Evolutionary conservation across 2,888 invertebrate genomes (phyloP).

Genomic region (Psylliodes chrysocephalus): DNA sequence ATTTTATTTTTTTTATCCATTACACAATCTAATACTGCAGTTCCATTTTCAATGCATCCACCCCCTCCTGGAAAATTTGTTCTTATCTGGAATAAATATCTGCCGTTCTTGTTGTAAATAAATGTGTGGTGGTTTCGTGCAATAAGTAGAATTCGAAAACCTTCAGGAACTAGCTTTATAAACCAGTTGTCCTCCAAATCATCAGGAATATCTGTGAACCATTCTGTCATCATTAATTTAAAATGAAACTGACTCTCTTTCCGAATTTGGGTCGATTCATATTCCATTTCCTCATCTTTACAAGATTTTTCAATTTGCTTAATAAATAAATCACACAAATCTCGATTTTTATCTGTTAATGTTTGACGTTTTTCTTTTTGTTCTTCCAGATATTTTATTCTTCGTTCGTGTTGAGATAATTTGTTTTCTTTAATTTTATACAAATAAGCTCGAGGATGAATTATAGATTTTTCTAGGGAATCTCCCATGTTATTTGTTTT

Average conservation of each 20-base stretch:
- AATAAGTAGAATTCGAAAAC: conserved; percentile 83
- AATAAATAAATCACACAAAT: conserved; percentile 65
- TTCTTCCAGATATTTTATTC: conserved; percentile 66
- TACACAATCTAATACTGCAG: conserved; percentile 86
- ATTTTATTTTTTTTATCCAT: conserved; percentile 70
- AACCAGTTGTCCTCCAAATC: conserved; percentile 79
- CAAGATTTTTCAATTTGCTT: conserved; percentile 36
- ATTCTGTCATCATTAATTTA: conserved; percentile 90
- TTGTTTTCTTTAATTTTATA: conserved; percentile 30
- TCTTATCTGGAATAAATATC: conserved; percentile 61
- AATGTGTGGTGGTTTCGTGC: conserved; percentile 66
- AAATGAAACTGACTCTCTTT: conserved; percentile 47
- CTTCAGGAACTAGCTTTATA: conserved; percentile 84
- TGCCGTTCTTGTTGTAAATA: conserved; percentile 41
- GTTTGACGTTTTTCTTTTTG: conserved; percentile 69
- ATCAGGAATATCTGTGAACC: conserved; percentile 87
- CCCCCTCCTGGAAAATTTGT: conserved; percentile 82
- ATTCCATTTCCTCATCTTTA: conserved; percentile 57
- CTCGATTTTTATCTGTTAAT: conserved; percentile 66
- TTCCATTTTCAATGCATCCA: conserved; percentile 61
- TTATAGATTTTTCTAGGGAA: not conserved
- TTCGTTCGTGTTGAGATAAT: conserved; percentile 61
- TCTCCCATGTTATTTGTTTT: conserved; percentile 12
- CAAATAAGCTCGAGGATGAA: conserved; percentile 11
- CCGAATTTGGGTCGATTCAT: conserved; percentile 49